phyloP scores from a whole-genome alignment of 2,888 invertebrate genomes.

The Cantharis flavilabris region DNA sequence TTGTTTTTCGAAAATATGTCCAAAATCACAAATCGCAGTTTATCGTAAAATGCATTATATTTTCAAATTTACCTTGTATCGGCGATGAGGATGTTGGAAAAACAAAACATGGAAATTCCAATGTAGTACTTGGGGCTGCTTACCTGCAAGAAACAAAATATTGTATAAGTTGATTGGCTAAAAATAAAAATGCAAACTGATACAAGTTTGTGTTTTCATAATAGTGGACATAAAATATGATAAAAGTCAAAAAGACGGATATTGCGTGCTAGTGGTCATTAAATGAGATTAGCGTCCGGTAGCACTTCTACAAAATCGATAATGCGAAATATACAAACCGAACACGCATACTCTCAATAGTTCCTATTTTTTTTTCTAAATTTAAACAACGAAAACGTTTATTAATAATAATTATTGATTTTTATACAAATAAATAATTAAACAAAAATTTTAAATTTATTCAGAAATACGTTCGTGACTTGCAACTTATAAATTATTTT shows the following conservation, averaged over 20 bases:
- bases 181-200: neutral
- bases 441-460: neutral
- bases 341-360: neutral
- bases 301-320: conserved; percentile 26
- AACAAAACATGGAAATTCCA: neutral
- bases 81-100: neutral
- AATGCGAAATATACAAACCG: conserved; percentile 3
- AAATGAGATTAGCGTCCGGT: conserved; percentile 38
- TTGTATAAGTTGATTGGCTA: neutral
- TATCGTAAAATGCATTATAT: neutral
- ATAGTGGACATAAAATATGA: conserved; percentile 1
- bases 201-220: neutral
- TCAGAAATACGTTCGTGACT: neutral
- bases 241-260: conserved; percentile 7
- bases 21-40: neutral
- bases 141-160: neutral
- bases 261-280: conserved; percentile 31
- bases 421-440: neutral
- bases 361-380: neutral
- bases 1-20: neutral
- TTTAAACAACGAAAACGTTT: neutral
- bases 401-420: neutral
- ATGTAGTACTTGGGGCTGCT: neutral
- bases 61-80: neutral
- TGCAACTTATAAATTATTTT: neutral